A percentile compares a stretch with the other conserved stretches of the same genome.
phyloP scores from a whole-genome alignment of 2,113 vertebrate genomes.

The Eclectus roratus region DNA sequence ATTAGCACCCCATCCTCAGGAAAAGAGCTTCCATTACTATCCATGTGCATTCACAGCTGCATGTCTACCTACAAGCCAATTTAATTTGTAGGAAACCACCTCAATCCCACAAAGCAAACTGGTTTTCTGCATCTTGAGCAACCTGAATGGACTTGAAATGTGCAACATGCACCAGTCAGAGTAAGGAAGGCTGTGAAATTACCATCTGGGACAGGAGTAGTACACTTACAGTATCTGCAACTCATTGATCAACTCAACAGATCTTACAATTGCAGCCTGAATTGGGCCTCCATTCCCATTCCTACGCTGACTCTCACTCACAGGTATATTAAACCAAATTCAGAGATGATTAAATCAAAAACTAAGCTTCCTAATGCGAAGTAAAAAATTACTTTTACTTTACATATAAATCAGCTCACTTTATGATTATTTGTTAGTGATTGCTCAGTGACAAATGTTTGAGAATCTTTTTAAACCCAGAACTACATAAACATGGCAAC shows the following conservation, averaged over 20 bases:
- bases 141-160: not conserved
- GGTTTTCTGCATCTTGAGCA: not conserved
- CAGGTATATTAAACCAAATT: not conserved
- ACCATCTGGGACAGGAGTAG: not conserved
- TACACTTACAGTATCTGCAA: not conserved
- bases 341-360: not conserved
- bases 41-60: not conserved
- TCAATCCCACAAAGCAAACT: not conserved
- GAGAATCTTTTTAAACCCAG: not conserved
- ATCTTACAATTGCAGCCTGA: not conserved
- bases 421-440: not conserved
- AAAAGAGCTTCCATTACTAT: not conserved
- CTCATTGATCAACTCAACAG: accelerated
- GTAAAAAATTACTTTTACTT: not conserved
- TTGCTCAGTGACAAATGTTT: not conserved
- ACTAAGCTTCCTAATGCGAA: not conserved
- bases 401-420: not conserved
- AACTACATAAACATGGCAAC: not conserved
- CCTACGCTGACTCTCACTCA: not conserved
- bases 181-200: not conserved
- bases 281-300: not conserved
- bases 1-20: not conserved
- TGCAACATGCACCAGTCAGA: not conserved
- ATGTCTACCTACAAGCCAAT: not conserved
- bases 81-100: not conserved